Evolutionary conservation across 1,140 invertebrate species (phyloP), one percentile per base, ranked within the genome.

Genomic region (Drosophila subpulchrella): DNA sequence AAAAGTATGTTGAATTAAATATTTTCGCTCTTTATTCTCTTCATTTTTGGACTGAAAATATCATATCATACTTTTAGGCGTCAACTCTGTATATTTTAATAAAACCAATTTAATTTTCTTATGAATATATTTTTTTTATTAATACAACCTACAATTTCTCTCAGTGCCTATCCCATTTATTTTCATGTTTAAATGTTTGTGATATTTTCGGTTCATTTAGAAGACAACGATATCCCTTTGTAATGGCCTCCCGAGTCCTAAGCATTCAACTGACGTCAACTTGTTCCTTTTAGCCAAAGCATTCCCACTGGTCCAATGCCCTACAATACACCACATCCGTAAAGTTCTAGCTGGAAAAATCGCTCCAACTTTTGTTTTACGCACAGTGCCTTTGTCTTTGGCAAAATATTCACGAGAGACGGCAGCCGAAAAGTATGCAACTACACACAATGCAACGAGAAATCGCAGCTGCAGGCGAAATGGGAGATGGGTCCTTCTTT

Each of bases 341-440:
- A 66, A 84, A 84, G 41, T 84, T 81, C 44, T 12, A n/a, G 62
- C 34, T 53, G 6, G 32, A 61, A 71, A 75, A 79, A 71, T 75
- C 34, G 70, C n/a, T n/a, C 10, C 41, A 84, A 82, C 75, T 88
- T 88, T 82, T 75, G 66, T 51, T 75, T 63, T 65, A 81, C 58
- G 70, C 82, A 71, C 63, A 59, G 47, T 41, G 41, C 38, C 50
- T 34, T 42, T 61, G 27, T 50, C 41, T 41, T 30, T 60, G 8
- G 15, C 71, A 39, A 68, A 57, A 63, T 51, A 84, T 76, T 62
- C 68, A n/a, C 48, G 46, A 41, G 81, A 56, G 66, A 47, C 48
- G 7, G 24, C 62, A 65, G 59, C 38, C 50, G 32, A 75, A 75
- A 81, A 81, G 56, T 67, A 75, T 78, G 75, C 78, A 86, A 78